A percentile compares a stretch with the other conserved stretches of the same genome.
These are phyloP conservation scores for Pangasius sanitwongsei DNA, from an alignment of 2,797 vertebrate species.

Conservation along the genomic window DNA sequence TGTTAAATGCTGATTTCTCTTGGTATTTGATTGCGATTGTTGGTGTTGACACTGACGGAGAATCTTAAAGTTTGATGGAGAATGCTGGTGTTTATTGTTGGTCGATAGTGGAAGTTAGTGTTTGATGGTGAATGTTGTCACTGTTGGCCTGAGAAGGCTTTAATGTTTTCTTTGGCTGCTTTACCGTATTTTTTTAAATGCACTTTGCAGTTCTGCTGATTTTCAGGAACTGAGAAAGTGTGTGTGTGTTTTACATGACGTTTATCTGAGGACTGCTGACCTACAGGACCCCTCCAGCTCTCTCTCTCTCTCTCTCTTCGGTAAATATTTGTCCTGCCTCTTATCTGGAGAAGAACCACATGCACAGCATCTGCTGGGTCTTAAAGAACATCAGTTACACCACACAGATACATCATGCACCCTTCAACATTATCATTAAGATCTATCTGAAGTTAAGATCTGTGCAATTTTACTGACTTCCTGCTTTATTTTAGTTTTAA, in stretches of 20 bases:
- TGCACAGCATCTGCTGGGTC: conserved; percentile 41
- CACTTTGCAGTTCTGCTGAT: not conserved
- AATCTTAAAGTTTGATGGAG: not conserved
- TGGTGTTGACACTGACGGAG: not conserved
- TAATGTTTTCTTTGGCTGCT: not conserved
- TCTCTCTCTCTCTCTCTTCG: conserved; percentile 44
- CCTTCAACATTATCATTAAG: not conserved
- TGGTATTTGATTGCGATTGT: not conserved
- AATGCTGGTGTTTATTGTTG: not conserved
- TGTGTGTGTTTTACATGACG: conserved; percentile 39
- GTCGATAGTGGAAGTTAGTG: not conserved
- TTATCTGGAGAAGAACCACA: conserved; percentile 49
- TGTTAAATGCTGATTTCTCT: not conserved
- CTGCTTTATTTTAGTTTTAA: not conserved
- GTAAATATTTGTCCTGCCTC: conserved; percentile 67
- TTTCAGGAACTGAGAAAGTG: not conserved
- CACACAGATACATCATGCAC: conserved; percentile 12
- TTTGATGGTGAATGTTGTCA: not conserved
- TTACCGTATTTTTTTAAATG: not conserved
- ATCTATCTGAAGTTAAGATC: not conserved
- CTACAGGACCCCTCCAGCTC: conserved; percentile 10
- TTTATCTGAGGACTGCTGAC: conserved; percentile 63
- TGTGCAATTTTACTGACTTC: not conserved
- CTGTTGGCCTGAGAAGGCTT: not conserved
- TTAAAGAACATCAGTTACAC: conserved; percentile 40